Percentiles rank a stretch among this genome's conserved stretches.
These are phyloP conservation scores for Heliconius hermathena DNA, from an alignment of 1,140 invertebrate species.

Conservation along the genomic window DNA sequence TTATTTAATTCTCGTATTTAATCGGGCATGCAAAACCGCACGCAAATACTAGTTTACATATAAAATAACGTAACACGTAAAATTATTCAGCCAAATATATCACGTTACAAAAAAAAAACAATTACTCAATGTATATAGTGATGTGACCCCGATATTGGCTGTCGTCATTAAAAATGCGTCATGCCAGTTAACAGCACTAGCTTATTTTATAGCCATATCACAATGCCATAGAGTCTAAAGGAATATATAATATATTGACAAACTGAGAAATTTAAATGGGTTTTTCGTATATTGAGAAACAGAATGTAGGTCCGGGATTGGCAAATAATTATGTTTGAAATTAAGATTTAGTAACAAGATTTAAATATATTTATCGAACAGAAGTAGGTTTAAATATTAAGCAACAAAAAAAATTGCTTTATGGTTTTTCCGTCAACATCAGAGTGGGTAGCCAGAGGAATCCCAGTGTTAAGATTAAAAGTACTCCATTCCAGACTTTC, in stretches of 20 bases:
- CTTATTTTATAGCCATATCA: background rate
- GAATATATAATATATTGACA: background rate
- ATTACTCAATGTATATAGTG: background rate
- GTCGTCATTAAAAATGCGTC: constrained; percentile 14
- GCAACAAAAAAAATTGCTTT: no score
- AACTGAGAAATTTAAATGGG: background rate
- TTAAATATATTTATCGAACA: background rate
- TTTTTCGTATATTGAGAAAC: background rate
- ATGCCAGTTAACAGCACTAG: constrained; percentile 1
- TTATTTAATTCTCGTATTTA: no score
- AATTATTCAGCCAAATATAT: background rate
- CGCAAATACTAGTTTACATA: background rate
- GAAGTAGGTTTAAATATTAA: no score
- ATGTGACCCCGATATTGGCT: constrained; percentile 2
- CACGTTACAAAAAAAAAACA: background rate
- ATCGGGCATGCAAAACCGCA: no score
- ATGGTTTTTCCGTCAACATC: no score
- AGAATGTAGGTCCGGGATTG: background rate
- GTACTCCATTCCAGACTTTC: no score
- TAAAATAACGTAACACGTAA: background rate
- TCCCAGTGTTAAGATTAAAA: no score
- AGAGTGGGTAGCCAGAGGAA: no score
- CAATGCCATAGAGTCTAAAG: background rate
- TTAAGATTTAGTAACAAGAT: background rate
- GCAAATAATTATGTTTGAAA: background rate